Base-by-base conservation (phyloP, 30 jellyfish, hydroid and myxozoan genomes). In the Morbakka virulenta region DNA sequence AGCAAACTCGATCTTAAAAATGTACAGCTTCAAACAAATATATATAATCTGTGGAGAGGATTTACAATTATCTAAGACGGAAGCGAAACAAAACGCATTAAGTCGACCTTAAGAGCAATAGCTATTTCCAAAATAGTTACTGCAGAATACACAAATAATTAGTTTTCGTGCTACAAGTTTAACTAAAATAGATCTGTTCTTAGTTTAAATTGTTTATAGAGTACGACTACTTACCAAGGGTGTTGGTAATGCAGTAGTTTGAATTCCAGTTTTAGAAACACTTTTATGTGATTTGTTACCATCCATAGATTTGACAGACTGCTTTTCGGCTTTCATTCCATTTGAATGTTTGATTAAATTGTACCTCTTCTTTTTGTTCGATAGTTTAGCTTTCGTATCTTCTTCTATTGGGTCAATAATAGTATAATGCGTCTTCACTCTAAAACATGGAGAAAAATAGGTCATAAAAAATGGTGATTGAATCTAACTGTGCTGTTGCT, bases 391-490 rank as follows among this genome's bases (percentile, higher is more conserved):
- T 36, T 80, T 76, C 48, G 62, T 61, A 28, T 76, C 87, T 35
- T 82, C 87, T 48, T 82, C 87, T 31, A 73, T 21, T 0, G 94
- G 87, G 63, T 82, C 94, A 29, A 82, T 73, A n/a, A 82, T 81
- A 0, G 94, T 65, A 41, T 57, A 82, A 32, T 52, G 32, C 23
- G 85, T 82, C 63, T 82, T 82, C 64, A 82, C 87, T 22, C 94
- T 82, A 48, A 49, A 47, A 30, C 57, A 41, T 41, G 17, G 17
- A 41, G 17, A 41, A 17, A 6, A 9, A 41, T 6, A 41, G 17
- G 13, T 41, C 13, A 41, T 9, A 41, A 17, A 41, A 41, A 41
- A 41, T 6, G 57, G 17, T 41, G 57, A n/a, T 47, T 20, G 61
- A n/a, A 47, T 47, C n/a, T 9, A 47, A 47, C n/a, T 47, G 61